phyloP scores from a whole-genome alignment of 2,113 vertebrate species.

The Eleginops maclovinus region DNA sequence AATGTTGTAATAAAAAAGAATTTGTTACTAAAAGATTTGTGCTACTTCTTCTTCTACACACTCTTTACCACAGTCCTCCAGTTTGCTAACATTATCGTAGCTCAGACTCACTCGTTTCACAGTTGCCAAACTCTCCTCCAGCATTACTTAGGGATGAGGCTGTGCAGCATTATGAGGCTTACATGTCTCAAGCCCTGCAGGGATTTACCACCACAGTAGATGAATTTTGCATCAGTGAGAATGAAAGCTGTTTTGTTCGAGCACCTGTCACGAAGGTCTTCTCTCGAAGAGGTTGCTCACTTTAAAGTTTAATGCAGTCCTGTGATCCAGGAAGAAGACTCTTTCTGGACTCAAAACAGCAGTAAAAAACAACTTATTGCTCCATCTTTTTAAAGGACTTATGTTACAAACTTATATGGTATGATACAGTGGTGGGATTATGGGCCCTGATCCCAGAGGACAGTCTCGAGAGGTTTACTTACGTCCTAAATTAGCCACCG shows the following conservation, averaged over 20 bases:
- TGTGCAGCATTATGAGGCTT: constrained; percentile 43
- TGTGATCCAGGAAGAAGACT: constrained; percentile 25
- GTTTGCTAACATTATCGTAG: not conserved
- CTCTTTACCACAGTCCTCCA: too few species aligned
- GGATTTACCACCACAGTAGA: constrained; percentile 36
- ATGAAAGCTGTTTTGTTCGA: constrained; percentile 16
- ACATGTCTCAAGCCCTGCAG: constrained; percentile 1
- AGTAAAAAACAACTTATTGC: too few species aligned
- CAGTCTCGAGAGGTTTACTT: constrained; percentile 61
- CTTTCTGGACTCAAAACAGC: too few species aligned
- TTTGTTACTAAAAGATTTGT: constrained; percentile 80
- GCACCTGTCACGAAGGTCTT: constrained; percentile 3
- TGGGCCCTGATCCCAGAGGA: constrained; percentile 47
- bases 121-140: constrained; percentile 13
- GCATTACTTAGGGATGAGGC: constrained; percentile 36
- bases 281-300: not conserved
- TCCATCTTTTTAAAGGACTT: too few species aligned
- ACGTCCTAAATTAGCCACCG: constrained; percentile 68
- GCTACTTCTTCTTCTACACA: constrained; percentile 24
- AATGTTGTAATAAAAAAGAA: constrained; percentile 86
- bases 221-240: not conserved
- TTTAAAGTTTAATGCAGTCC: not conserved
- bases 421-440: constrained; percentile 39
- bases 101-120: not conserved
- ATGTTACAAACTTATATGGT: not conserved